Conservation (phyloP, 2,797 vertebrate genomes). For the Lindbergichthys nudifrons region DNA sequence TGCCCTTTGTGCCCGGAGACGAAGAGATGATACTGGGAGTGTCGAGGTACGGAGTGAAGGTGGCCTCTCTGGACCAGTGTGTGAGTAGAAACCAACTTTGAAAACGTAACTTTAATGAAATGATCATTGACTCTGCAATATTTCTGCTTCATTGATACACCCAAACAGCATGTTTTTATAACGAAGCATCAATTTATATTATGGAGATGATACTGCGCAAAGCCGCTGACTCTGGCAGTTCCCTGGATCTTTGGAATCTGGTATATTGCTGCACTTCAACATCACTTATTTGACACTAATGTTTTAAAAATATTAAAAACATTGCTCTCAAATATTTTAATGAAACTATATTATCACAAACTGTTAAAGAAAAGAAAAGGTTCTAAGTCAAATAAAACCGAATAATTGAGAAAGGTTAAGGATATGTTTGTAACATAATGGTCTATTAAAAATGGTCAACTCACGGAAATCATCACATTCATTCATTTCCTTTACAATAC, state of each 20-base stretch:
- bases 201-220: not conserved
- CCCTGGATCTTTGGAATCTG: not conserved
- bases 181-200: constrained; percentile 12
- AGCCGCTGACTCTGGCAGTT: not conserved
- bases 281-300: too few relatives aligned
- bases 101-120: not conserved
- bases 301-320: too few relatives aligned
- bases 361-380: too few relatives aligned
- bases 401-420: too few relatives aligned
- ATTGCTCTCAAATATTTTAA: too few relatives aligned
- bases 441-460: too few relatives aligned
- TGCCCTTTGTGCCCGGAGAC: constrained; percentile 95
- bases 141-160: constrained; percentile 17
- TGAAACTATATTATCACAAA: too few relatives aligned
- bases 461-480: too few relatives aligned
- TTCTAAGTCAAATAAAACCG: too few relatives aligned
- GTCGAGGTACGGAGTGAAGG: constrained; percentile 97
- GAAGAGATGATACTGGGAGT: constrained; percentile 96
- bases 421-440: too few relatives aligned
- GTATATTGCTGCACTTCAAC: too few relatives aligned
- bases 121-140: constrained; percentile 10
- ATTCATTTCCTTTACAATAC: too few relatives aligned
- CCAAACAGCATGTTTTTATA: constrained; percentile 9
- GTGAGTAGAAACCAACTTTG: constrained; percentile 84
- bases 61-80: constrained; percentile 93